Evolutionary conservation across 2,797 vertebrate genomes (phyloP).

Genomic region (Percopsis omiscomaycus): DNA sequence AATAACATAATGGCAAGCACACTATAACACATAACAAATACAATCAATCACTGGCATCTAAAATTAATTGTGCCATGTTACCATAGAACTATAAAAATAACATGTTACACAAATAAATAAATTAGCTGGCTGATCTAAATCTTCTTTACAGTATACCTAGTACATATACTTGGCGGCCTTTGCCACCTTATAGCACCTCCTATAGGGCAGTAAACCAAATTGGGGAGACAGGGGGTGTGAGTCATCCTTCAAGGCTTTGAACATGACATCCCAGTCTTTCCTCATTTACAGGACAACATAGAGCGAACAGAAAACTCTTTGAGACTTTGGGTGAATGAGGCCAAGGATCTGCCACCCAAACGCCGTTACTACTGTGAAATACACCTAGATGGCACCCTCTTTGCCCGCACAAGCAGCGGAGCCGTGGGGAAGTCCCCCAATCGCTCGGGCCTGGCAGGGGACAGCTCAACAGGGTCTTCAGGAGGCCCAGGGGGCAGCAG

Average conservation of each 20-base stretch:
- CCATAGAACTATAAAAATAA: too few species aligned
- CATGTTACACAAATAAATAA: too few species aligned
- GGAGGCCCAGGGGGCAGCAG: constrained; percentile 52
- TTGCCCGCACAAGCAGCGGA: constrained; percentile 85
- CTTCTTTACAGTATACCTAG: too few species aligned
- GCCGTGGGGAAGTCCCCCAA: constrained; percentile 64
- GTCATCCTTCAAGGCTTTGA: too few species aligned
- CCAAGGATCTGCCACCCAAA: constrained; percentile 83
- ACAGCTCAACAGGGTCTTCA: constrained; percentile 48
- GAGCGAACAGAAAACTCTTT: constrained; percentile 88
- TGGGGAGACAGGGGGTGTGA: too few species aligned
- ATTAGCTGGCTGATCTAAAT: too few species aligned
- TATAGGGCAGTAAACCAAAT: not conserved
- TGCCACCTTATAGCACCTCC: not conserved
- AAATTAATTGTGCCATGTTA: too few species aligned
- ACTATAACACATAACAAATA: too few species aligned
- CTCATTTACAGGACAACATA: constrained; percentile 83
- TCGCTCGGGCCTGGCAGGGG: constrained; percentile 57
- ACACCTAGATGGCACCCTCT: constrained; percentile 85
- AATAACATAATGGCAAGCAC: too few species aligned
- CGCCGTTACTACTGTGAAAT: constrained; percentile 82
- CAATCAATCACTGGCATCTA: too few species aligned
- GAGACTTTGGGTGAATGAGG: constrained; percentile 91
- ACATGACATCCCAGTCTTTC: not conserved
- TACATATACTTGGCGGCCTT: not conserved